Percentiles rank a stretch among this genome's conserved stretches.
Conservation (phyloP, 2,113 vertebrate species). For the Diphyllodes magnificus region DNA sequence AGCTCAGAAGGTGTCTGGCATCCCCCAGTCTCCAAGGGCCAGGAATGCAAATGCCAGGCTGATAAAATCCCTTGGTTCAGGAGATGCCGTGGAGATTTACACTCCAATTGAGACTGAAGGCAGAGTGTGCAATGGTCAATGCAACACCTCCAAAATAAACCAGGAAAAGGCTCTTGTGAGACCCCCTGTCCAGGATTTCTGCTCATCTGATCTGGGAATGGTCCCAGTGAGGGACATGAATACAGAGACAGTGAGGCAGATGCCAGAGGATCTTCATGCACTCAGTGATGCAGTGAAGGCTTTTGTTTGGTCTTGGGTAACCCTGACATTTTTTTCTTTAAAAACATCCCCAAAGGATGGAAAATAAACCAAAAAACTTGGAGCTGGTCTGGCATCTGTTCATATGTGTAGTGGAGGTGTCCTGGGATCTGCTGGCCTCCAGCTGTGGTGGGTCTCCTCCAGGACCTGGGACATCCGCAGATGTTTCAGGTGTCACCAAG, state of each 20-base stretch:
- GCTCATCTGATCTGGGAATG: not conserved
- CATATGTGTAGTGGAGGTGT: not conserved
- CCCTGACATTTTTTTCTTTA: accelerated
- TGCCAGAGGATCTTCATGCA: not conserved
- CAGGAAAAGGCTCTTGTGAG: not conserved
- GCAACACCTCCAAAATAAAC: not conserved
- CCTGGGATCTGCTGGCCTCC: not conserved
- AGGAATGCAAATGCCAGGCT: not conserved
- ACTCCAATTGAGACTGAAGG: not conserved
- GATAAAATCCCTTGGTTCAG: not conserved
- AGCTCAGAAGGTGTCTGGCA: not conserved
- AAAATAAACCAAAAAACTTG: not conserved
- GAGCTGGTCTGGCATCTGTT: not conserved
- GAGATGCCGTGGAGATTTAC: not conserved
- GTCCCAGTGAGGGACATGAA: not conserved
- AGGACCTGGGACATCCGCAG: not conserved
- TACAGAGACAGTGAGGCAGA: not conserved
- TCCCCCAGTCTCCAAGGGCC: not conserved
- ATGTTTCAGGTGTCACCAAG: not conserved
- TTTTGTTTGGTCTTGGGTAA: not conserved
- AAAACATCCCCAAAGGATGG: not conserved
- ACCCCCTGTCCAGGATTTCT: not conserved
- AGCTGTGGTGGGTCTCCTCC: not conserved
- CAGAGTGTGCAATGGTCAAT: not conserved
- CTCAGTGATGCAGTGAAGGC: not conserved